phyloP scores from a whole-genome alignment of 2,113 vertebrate species.

The Chaetodon trifascialis region DNA sequence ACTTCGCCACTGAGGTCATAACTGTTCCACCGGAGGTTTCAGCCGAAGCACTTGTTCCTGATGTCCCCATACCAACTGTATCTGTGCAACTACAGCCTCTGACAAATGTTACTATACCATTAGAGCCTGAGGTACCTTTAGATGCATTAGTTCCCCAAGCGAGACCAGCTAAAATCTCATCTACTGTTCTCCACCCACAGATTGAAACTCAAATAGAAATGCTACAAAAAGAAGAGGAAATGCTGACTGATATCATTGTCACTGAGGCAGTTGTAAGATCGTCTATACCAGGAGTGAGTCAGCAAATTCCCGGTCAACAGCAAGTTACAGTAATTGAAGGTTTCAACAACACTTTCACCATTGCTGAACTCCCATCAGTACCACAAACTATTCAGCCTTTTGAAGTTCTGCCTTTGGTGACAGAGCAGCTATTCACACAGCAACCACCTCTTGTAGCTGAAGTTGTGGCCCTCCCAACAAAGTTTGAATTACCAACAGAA shows the following conservation, averaged over 20 bases:
- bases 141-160: slow-evolving; percentile 27
- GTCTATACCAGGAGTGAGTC: slow-evolving; percentile 22
- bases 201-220: slow-evolving; percentile 48
- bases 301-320: slow-evolving; percentile 47
- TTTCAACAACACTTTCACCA: not conserved
- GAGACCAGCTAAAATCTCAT: slow-evolving; percentile 4
- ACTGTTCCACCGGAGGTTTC: slow-evolving; percentile 15
- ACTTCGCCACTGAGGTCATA: slow-evolving; percentile 12
- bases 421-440: slow-evolving; percentile 26
- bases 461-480: slow-evolving; percentile 1
- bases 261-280: slow-evolving; percentile 23
- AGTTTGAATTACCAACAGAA: slow-evolving; percentile 45
- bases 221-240: slow-evolving; percentile 28
- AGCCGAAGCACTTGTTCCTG: slow-evolving; percentile 35
- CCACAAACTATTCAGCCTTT: slow-evolving; percentile 38
- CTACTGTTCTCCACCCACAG: slow-evolving; percentile 21
- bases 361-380: slow-evolving; percentile 27
- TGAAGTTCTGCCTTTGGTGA: slow-evolving; percentile 14
- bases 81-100: slow-evolving; percentile 51
- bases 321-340: slow-evolving; percentile 25
- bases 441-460: slow-evolving; percentile 38
- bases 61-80: slow-evolving; percentile 42
- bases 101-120: slow-evolving; percentile 42
- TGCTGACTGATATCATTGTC: slow-evolving; percentile 27
- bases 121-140: slow-evolving; percentile 27